Conservation (phyloP, 2,888 invertebrate genomes). For the Onthophagus sagittarius region DNA sequence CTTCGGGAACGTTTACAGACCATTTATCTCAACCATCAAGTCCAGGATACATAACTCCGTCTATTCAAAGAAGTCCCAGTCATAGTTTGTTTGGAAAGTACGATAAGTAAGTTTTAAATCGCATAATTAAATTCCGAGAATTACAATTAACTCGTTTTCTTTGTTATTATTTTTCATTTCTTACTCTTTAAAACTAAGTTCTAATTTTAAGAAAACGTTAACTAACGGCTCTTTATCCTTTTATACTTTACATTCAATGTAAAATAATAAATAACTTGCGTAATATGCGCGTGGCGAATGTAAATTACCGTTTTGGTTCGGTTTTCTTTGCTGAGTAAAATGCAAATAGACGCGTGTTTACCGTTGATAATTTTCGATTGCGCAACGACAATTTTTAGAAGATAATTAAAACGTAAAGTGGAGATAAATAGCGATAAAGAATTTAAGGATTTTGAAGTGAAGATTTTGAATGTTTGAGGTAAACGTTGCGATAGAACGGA, state of each 20-base stretch:
- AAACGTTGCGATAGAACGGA: neutral
- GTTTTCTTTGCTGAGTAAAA: neutral
- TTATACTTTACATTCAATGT: neutral
- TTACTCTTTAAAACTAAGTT: neutral
- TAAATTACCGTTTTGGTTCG: neutral
- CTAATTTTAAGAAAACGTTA: neutral
- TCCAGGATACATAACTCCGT: conserved; percentile 38
- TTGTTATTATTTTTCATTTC: neutral
- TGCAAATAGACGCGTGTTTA: neutral
- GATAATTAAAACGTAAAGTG: neutral
- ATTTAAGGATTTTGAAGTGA: neutral
- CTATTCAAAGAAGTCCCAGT: conserved; percentile 43
- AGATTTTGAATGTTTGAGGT: neutral
- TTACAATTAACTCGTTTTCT: too few species aligned
- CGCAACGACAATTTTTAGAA: neutral
- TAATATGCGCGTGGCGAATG: neutral
- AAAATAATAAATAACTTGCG: neutral
- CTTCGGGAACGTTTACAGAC: conserved; percentile 39
- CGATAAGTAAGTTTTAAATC: conserved; percentile 42
- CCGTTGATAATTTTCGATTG: neutral
- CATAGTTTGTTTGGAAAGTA: conserved; percentile 45
- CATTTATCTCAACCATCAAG: conserved; percentile 39
- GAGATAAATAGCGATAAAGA: too few species aligned
- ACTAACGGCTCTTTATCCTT: neutral
- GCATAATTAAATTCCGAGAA: too few species aligned